Evolutionary conservation across 2,113 vertebrate species (phyloP).

Genomic region (Passer domesticus): DNA sequence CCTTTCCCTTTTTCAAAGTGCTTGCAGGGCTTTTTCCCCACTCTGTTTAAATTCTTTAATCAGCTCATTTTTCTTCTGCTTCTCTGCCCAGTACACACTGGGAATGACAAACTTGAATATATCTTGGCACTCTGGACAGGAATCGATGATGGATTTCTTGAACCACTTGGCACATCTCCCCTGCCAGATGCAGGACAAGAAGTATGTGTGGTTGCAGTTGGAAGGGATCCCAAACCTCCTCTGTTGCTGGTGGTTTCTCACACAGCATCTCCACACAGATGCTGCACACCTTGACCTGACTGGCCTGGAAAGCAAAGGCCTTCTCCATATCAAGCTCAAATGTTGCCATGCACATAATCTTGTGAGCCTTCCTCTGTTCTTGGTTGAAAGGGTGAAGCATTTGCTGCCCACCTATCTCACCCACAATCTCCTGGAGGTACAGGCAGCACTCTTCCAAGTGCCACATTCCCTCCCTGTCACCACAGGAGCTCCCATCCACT

Average conservation of each 20-base stretch:
- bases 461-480: background rate
- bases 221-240: conserved; percentile 90
- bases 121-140: background rate
- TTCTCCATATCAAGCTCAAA: conserved; percentile 91
- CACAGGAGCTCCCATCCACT: background rate
- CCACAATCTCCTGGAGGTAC: background rate
- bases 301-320: conserved; percentile 88
- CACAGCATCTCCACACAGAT: conserved; percentile 95
- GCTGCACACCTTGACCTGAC: conserved; percentile 89
- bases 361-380: background rate
- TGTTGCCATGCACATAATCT: conserved; percentile 80
- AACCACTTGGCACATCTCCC: conserved; percentile 91
- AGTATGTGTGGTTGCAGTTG: conserved; percentile 89
- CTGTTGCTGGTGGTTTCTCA: conserved; percentile 84
- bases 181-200: conserved; percentile 89
- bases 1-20: background rate
- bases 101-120: background rate
- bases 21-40: background rate
- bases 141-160: conserved; percentile 93
- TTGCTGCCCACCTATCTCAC: background rate
- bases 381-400: background rate
- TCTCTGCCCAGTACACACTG: background rate
- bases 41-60: background rate
- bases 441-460: background rate
- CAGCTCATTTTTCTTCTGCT: background rate